Evolutionary conservation across 2,888 invertebrate genomes (phyloP).

Genomic region (Apoda limacodes): DNA sequence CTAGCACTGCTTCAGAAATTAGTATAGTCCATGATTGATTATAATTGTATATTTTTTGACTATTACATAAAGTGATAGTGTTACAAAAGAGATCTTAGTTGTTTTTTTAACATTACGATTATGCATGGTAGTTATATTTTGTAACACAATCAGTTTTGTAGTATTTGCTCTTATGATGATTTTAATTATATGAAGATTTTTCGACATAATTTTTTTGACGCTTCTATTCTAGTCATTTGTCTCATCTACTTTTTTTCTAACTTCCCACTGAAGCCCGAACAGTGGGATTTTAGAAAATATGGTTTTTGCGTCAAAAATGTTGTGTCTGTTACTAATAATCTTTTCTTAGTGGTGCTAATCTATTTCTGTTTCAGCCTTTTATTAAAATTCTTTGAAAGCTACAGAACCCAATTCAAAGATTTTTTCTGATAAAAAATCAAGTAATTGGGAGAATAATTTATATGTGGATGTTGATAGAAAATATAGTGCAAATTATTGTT

Average conservation of each 20-base stretch:
- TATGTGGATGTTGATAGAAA: conserved; percentile 12
- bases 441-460: conserved; percentile 38
- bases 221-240: conserved; percentile 12
- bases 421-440: conserved; percentile 57
- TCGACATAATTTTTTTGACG: conserved; percentile 25
- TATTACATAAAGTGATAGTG: conserved; percentile 39
- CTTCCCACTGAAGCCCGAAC: conserved; percentile 44
- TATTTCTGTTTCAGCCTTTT: conserved; percentile 2
- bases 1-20: too few species aligned
- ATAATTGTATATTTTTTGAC: too few species aligned
- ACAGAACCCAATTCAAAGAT: conserved; percentile 49
- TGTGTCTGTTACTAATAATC: conserved; percentile 4
- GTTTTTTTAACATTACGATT: conserved; percentile 18
- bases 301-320: too few species aligned
- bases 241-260: conserved; percentile 11
- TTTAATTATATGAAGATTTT: too few species aligned
- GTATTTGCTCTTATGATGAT: conserved; percentile 17
- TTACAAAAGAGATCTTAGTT: conserved; percentile 32
- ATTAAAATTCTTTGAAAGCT: conserved; percentile 8
- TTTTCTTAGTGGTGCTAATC: conserved; percentile 2
- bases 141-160: conserved; percentile 34
- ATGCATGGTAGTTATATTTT: conserved; percentile 36
- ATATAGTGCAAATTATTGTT: conserved; percentile 4
- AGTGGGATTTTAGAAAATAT: conserved; percentile 27
- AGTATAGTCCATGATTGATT: too few species aligned